Base-by-base conservation (phyloP, 2,113 vertebrate species). In the Ia io region DNA sequence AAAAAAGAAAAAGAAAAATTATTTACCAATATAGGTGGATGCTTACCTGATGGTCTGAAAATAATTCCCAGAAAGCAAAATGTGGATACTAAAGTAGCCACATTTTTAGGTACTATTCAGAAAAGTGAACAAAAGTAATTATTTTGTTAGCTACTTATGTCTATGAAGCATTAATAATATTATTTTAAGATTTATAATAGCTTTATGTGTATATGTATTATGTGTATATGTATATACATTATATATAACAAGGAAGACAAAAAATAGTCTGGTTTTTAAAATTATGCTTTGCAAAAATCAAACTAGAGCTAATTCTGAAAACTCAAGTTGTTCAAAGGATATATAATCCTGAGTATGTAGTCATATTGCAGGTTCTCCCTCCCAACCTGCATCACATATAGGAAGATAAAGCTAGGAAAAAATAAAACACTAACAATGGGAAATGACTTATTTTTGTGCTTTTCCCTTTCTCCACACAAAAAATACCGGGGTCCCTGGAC, bases 21-120 rank as follows among this genome's bases (percentile, higher is more conserved):
- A 11, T 70, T 42, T 49, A 91, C 37, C 17, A 88, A 32, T 22
- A 4, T 83, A 86, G 92, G 32, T 16, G 9, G 37, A 88, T 70
- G 30, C 28, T 94, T 77, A 42, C 61, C 37, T 73, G 17, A 13
- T 69, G 9, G 37, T 85, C 23, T 77, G 44, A 92, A 96, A 92
- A 79, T 78, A 84, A 94, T 77, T 88, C 25, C 16, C 89, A 88
- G n/a, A 67, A 84, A 77, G 82, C 30, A 80, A 78, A 91, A 71
- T n/a, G 44, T 22, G 80, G 42, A 84, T 76, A 92, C 28, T 71
- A 49, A 76, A 86, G 44, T 28, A 65, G 67, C 5, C 11, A 76
- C 23, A 40, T 82, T 80, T 53, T 73, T 28, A 92, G 7, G 14
- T 82, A 40, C 12, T 47, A 88, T 23, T 80, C 32, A 70, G n/a